phyloP scores from a whole-genome alignment of 2,888 invertebrate species.

The Nycteola revayana region DNA sequence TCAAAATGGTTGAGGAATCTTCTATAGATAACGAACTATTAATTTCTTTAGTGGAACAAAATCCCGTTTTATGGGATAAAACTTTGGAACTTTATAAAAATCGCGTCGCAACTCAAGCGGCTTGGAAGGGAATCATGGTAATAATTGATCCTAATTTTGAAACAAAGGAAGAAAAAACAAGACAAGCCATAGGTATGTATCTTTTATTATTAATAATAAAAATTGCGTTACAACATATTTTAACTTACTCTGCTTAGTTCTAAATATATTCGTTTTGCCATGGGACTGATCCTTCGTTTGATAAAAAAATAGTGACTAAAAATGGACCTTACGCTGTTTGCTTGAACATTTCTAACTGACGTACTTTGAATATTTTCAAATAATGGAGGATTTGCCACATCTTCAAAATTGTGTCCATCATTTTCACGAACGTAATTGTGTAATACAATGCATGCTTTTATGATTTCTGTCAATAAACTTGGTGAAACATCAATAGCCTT shows the following conservation, averaged over 20 bases:
- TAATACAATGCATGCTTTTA: constrained; percentile 18
- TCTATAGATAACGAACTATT: constrained; percentile 26
- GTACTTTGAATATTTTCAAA: constrained; percentile 32
- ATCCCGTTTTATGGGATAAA: constrained; percentile 20
- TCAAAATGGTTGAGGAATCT: constrained; percentile 19
- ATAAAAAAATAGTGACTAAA: constrained; percentile 31
- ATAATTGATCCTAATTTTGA: constrained; percentile 22
- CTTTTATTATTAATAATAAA: constrained; percentile 19
- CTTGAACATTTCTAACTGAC: constrained; percentile 28
- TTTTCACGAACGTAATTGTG: constrained; percentile 29
- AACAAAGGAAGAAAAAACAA: constrained; percentile 22
- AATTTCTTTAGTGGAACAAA: constrained; percentile 26
- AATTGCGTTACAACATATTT: constrained; percentile 3
- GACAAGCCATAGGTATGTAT: constrained; percentile 22
- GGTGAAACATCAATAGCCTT: constrained; percentile 26
- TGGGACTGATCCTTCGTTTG: constrained; percentile 27
- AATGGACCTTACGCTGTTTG: constrained; percentile 27
- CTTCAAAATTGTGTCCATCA: constrained; percentile 31
- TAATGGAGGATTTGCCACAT: constrained; percentile 28
- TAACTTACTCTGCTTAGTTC: constrained; percentile 21
- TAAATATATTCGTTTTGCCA: constrained; percentile 29
- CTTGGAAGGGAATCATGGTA: constrained; percentile 19
- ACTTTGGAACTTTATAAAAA: constrained; percentile 16
- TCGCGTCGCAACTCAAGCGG: constrained; percentile 21
- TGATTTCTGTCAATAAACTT: constrained; percentile 19